Conservation (phyloP, 2,888 invertebrate genomes). For the Dryocosmus kuriphilus region DNA sequence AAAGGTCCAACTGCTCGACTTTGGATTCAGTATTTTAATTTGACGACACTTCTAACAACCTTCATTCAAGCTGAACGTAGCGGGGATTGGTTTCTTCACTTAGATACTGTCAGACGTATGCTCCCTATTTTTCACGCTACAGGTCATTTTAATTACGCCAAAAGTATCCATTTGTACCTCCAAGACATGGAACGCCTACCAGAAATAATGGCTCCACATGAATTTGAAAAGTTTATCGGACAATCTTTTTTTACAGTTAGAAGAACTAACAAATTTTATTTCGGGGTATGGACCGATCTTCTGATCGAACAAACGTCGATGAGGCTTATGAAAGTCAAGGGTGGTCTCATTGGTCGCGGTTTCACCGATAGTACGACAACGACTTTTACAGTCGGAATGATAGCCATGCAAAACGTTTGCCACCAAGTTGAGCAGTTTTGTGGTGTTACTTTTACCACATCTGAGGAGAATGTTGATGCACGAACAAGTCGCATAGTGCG, state of each 20-base stretch:
- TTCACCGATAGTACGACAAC: neutral
- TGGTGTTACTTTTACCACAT: neutral
- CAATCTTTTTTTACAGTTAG: slow-evolving; percentile 12
- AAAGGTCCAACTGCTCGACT: no score
- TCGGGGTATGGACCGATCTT: slow-evolving; percentile 8
- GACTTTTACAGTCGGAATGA: neutral
- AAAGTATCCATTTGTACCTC: no score
- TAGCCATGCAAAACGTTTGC: neutral
- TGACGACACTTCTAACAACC: neutral
- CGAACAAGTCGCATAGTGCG: no score
- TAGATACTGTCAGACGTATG: no score
- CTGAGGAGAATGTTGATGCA: no score
- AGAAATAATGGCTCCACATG: neutral
- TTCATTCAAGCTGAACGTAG: no score
- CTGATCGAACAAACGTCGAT: slow-evolving; percentile 12
- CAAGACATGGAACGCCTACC: slow-evolving; percentile 12
- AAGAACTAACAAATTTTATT: neutral
- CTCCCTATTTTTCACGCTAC: no score
- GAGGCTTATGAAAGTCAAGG: neutral
- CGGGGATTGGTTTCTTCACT: no score
- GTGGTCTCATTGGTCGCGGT: slow-evolving; percentile 5
- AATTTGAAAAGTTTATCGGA: slow-evolving; percentile 10
- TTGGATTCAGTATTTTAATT: no score
- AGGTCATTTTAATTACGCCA: no score
- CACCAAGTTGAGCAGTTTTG: slow-evolving; percentile 11